These are phyloP conservation scores for Monopis laevigella DNA, from an alignment of 2,888 invertebrate species.

Conservation along the genomic window DNA sequence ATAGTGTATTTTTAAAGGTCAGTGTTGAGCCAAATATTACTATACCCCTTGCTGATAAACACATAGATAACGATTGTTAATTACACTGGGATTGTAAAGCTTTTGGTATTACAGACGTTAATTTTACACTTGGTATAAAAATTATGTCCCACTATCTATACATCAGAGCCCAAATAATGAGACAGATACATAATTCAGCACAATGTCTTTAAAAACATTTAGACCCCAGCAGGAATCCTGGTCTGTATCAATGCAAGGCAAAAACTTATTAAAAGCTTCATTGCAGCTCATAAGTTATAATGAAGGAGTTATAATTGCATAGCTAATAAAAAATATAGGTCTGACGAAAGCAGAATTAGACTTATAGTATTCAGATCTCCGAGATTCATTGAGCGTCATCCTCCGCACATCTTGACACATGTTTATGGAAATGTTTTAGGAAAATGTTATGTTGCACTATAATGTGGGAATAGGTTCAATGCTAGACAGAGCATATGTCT, in stretches of 20 bases:
- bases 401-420: slow-evolving; percentile 72
- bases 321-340: slow-evolving; percentile 86
- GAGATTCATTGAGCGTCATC: slow-evolving; percentile 74
- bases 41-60: slow-evolving; percentile 85
- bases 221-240: slow-evolving; percentile 83
- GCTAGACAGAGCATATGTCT: slow-evolving; percentile 90
- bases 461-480: slow-evolving; percentile 85
- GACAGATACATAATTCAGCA: slow-evolving; percentile 86
- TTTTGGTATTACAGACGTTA: slow-evolving; percentile 92
- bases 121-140: slow-evolving; percentile 90
- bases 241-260: slow-evolving; percentile 95
- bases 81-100: slow-evolving; percentile 94
- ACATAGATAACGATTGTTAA: slow-evolving; percentile 85
- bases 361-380: slow-evolving; percentile 86
- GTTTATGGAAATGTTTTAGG: too few relatives aligned
- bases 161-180: slow-evolving; percentile 72
- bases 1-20: slow-evolving; percentile 82
- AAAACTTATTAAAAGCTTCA: slow-evolving; percentile 84
- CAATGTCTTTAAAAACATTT: slow-evolving; percentile 79
- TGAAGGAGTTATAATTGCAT: slow-evolving; percentile 88
- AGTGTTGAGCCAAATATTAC: slow-evolving; percentile 94
- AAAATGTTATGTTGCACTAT: slow-evolving; percentile 81
- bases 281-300: slow-evolving; percentile 87
- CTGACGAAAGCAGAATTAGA: slow-evolving; percentile 84
- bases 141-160: slow-evolving; percentile 76